Percentiles rank a stretch among this genome's conserved stretches.
phyloP scores from a whole-genome alignment of 2,888 invertebrate species.

The Formica aserva region DNA sequence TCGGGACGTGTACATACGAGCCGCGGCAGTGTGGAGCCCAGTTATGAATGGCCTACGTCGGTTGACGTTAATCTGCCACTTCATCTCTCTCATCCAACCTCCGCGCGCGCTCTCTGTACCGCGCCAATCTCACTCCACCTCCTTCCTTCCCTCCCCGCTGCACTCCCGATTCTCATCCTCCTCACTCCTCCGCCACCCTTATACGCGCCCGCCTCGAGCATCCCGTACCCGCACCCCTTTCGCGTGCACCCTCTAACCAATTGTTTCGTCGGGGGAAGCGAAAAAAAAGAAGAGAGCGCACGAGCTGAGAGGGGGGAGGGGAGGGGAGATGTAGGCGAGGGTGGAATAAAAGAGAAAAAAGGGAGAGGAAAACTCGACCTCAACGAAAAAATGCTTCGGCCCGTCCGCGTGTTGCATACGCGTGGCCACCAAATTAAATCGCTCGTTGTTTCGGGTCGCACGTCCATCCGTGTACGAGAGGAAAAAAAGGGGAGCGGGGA shows the following conservation, averaged over 20 bases:
- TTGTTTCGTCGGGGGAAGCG: constrained; percentile 72
- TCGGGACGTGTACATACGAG: constrained; percentile 44
- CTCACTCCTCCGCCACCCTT: constrained; percentile 34
- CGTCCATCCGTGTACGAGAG: constrained; percentile 59
- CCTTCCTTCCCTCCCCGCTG: constrained; percentile 14
- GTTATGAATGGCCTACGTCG: constrained; percentile 79
- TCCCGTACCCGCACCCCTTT: constrained; percentile 47
- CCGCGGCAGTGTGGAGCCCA: constrained; percentile 65
- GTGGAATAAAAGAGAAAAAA: constrained; percentile 14
- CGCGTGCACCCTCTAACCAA: constrained; percentile 66
- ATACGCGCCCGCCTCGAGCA: constrained; percentile 48
- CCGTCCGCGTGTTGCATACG: constrained; percentile 62
- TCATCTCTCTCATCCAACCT: constrained; percentile 75
- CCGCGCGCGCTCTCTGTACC: constrained; percentile 61
- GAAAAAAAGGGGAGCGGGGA: constrained; percentile 42
- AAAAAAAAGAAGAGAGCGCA: constrained; percentile 48
- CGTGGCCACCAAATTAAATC: constrained; percentile 72
- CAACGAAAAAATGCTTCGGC: constrained; percentile 72
- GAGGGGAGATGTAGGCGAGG: not conserved
- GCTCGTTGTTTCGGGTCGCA: constrained; percentile 68
- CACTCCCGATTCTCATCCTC: constrained; percentile 38
- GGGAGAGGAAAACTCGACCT: constrained; percentile 56
- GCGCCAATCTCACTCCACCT: constrained; percentile 66
- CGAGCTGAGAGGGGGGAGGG: constrained; percentile 16
- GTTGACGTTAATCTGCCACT: constrained; percentile 80